Conservation (phyloP, 2,888 invertebrate species). For the Rotaria macrura region DNA sequence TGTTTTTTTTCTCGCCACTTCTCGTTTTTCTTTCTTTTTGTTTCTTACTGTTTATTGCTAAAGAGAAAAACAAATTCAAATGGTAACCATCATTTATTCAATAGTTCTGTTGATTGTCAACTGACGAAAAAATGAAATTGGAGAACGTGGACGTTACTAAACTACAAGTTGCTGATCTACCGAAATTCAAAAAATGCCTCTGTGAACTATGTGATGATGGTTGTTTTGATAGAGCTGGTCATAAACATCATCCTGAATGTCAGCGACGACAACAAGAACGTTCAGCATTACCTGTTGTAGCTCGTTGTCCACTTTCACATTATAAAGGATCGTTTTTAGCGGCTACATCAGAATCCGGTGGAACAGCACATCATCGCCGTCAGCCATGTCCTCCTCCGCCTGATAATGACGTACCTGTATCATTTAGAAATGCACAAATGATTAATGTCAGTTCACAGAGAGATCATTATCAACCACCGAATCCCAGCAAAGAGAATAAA, state of each 20-base stretch:
- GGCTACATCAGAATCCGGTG: background rate
- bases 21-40: too few species aligned
- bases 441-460: background rate
- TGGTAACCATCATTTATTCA: background rate
- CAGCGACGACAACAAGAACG: background rate
- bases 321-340: constrained; percentile 22
- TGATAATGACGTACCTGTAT: background rate
- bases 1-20: too few species aligned
- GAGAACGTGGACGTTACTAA: background rate
- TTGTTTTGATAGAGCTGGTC: constrained; percentile 25
- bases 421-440: background rate
- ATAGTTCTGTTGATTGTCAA: background rate
- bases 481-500: too few species aligned
- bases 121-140: background rate
- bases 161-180: background rate
- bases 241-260: constrained; percentile 24
- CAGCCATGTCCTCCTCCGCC: background rate
- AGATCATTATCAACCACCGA: background rate
- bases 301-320: constrained; percentile 21
- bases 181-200: background rate
- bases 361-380: background rate
- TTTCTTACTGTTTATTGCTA: too few species aligned
- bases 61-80: too few species aligned
- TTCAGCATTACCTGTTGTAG: background rate
- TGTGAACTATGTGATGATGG: constrained; percentile 33